Base-by-base conservation (phyloP, 92 coral and sea anemone species). In the Heteractis magnifica region DNA sequence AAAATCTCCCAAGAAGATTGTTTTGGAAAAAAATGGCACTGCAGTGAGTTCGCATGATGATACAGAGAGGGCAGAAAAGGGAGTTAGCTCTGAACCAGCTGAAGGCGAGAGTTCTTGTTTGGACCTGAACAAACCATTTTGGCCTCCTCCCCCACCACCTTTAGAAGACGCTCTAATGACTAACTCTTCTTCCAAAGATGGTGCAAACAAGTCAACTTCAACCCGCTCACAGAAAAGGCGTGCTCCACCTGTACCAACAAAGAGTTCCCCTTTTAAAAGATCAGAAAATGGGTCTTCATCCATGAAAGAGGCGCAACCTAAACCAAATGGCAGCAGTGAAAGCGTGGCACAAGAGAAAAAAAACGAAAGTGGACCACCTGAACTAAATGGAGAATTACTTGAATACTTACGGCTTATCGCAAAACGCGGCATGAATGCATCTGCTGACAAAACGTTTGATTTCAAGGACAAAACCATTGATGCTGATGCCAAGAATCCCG, bases 121-220 rank as follows among this genome's bases (percentile, higher is more conserved):
- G 53, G 76, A 80, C 55, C 68, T 50, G 15, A 65, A 26, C 73
- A 65, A 65, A 52, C 83, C 83, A 6, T 10, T 23, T 52, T 85
- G 88, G 88, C 88, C 88, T 16, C 83, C 88, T 20, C 88, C 88
- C 4, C 88, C 88, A 20, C 88, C 88, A 56, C 88, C 88, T 26
- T 56, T 85, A 15, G 72, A 78, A 34, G 12, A 49, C 26, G 65
- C 77, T 65, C 16, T 81, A 4, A 51, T 15, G 6, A 19, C 77
- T 15, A 49, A 18, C 20, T 7, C 64, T 52, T 71, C 77, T 8
- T 68, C 48, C 44, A 11, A 55, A 11, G n/a, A 65, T 51, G 65
- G 70, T 7, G 71, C 10, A 56, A 50, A 34, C 15, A 15, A n/a
- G 4, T 8, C 50, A 9, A 78, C 70, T 56, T 23, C 18, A 26